Evolutionary conservation across 1,140 invertebrate species (phyloP).

Genomic region (Cylas formicarius): DNA sequence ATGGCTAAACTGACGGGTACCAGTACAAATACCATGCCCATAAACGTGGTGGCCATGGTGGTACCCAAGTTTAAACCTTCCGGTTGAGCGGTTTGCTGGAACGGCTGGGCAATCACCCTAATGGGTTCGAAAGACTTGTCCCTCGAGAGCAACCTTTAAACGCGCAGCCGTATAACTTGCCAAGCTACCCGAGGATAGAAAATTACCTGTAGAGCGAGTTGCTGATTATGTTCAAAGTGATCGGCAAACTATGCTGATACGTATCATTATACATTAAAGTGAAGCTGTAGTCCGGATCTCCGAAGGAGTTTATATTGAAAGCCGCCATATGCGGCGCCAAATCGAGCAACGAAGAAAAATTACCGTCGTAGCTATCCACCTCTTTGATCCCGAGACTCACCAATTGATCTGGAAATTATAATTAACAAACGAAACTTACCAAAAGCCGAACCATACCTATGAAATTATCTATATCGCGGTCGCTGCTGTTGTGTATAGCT

Average conservation of each 20-base stretch:
- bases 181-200: background rate
- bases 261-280: constrained; percentile 73
- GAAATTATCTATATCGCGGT: constrained; percentile 40
- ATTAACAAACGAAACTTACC: background rate
- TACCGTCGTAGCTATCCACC: constrained; percentile 54
- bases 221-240: constrained; percentile 65
- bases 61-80: constrained; percentile 64
- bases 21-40: constrained; percentile 72
- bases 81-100: constrained; percentile 60
- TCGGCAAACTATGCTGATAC: constrained; percentile 68
- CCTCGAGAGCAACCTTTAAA: background rate
- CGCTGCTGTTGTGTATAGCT: constrained; percentile 44
- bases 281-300: constrained; percentile 47
- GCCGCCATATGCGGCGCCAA: constrained; percentile 58
- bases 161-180: too few species aligned
- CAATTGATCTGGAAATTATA: constrained; percentile 34
- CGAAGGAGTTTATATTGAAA: constrained; percentile 53
- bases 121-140: constrained; percentile 40
- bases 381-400: constrained; percentile 42
- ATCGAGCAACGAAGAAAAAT: constrained; percentile 53
- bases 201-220: constrained; percentile 56
- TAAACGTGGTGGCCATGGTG: constrained; percentile 62
- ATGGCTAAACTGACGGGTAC: constrained; percentile 68
- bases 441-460: constrained; percentile 8
- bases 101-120: constrained; percentile 54